phyloP scores from a whole-genome alignment of 23 tunicate species.

The Ciona savignyi region DNA sequence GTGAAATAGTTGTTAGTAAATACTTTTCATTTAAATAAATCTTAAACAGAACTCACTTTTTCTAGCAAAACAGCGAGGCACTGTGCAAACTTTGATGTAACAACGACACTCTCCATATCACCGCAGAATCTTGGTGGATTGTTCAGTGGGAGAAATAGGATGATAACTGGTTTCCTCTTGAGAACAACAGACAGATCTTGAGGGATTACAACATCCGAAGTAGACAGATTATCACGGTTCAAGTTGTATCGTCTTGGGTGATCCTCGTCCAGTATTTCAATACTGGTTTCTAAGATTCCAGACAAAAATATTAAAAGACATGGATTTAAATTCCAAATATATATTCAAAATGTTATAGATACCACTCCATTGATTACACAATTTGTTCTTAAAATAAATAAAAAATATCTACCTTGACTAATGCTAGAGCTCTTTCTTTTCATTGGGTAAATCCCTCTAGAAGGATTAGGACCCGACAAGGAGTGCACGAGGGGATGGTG shows the following conservation, averaged over 20 bases:
- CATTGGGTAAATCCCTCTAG: background rate
- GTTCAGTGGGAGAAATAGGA: conserved; percentile 14
- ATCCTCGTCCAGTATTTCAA: conserved; percentile 12
- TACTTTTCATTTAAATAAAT: no score
- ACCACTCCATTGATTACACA: no score
- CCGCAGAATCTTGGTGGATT: conserved; percentile 27
- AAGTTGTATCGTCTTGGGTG: conserved; percentile 32
- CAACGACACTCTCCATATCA: conserved; percentile 23
- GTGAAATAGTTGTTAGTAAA: no score
- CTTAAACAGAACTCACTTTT: conserved; percentile 34
- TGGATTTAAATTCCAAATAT: no score
- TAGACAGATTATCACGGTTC: background rate
- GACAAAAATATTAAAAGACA: background rate
- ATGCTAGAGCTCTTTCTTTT: background rate
- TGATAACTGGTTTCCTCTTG: conserved; percentile 24
- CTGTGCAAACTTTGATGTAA: conserved; percentile 26
- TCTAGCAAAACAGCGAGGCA: conserved; percentile 15
- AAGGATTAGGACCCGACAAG: background rate
- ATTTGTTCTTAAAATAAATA: no score
- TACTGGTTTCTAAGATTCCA: background rate
- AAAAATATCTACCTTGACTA: background rate
- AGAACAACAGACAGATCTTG: conserved; percentile 8
- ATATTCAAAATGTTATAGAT: no score
- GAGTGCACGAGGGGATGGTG: background rate
- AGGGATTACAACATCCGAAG: conserved; percentile 21